Percentiles rank a stretch among this genome's conserved stretches.
These are phyloP conservation scores for Aurelia sp. DNA, from an alignment of 30 jellyfish, hydroid and myxozoan genomes.

Conservation along the genomic window DNA sequence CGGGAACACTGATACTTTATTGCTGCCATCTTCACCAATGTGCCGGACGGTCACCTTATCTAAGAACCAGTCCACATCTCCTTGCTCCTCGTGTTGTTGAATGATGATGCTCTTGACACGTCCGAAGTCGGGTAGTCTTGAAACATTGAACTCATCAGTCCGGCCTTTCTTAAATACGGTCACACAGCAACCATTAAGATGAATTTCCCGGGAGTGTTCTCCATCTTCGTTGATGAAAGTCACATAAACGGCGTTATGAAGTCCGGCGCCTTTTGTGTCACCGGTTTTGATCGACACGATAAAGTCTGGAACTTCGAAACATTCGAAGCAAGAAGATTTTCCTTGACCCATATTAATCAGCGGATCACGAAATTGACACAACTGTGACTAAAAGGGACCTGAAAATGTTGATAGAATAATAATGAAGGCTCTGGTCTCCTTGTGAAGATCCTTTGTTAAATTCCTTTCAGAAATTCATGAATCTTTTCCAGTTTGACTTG, in stretches of 20 bases:
- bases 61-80: slow-evolving; percentile 94
- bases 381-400: too few relatives aligned
- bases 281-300: slow-evolving; percentile 93
- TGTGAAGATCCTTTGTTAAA: not conserved
- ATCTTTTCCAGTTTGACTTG: too few relatives aligned
- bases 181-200: slow-evolving; percentile 95
- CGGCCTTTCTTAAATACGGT: slow-evolving; percentile 96
- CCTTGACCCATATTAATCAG: slow-evolving; percentile 78
- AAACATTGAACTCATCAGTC: slow-evolving; percentile 81
- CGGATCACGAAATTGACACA: too few relatives aligned
- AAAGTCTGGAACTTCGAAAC: slow-evolving; percentile 92
- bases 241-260: slow-evolving; percentile 82
- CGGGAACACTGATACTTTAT: slow-evolving; percentile 80
- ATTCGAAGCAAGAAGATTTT: slow-evolving; percentile 84
- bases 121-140: slow-evolving; percentile 83
- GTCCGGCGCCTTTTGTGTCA: slow-evolving; percentile 99
- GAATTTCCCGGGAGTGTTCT: slow-evolving; percentile 68
- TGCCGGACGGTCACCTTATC: slow-evolving; percentile 83
- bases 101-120: slow-evolving; percentile 49
- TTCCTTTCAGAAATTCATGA: not conserved
- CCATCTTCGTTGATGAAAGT: slow-evolving; percentile 83
- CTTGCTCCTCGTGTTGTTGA: slow-evolving; percentile 92
- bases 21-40: slow-evolving; percentile 58
- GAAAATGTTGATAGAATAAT: too few relatives aligned
- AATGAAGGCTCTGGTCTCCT: too few relatives aligned